Evolutionary conservation across 1,140 invertebrate genomes (phyloP), one percentile per base, ranked within the genome.

Genomic region (Ceratina australensis): DNA sequence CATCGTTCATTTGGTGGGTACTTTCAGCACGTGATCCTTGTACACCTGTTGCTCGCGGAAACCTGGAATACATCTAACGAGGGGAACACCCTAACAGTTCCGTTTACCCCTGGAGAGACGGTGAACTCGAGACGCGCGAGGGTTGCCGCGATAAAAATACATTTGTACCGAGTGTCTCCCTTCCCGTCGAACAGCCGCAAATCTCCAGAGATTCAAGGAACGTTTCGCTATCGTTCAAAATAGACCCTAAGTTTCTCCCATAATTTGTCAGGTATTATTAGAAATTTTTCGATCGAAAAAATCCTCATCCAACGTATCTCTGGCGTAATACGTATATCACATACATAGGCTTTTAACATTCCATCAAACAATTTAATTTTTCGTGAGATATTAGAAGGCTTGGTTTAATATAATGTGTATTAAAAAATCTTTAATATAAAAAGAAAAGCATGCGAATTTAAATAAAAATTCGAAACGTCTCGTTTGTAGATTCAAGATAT

Each of bases 11-110:
- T 42, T 22, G 10, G 16, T 18, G 42, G 15, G 33, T 49, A 16
- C 47, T 57, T 49, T 28, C 16, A 16, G 42, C 57, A 49, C 75
- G 75, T 54, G 75, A 78, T 10, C 49, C 22, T 52, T 50, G 59
- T 81, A 81, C 85, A 86, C 85, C 85, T 86, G 85, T 86, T 86
- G 85, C 85, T 52, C 60, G 26, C 26, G 47, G 18, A 67, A 54
- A 52, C 50, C n/a, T 33, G 57, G 13, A 59, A 24, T 24, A 56
- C 64, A 54, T 22, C 3, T 13, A n/a, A 68, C 16, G 20, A 26
- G 57, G 67, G 57, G 20, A 15, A 18, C 28, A 26, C 74, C 67
- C 67, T 16, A n/a, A 1, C 7, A 2, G 12, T 26, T 1, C 49
- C 28, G 13, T 22, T 57, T 22, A 63, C 59, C 64, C 22, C 68